These are phyloP conservation scores for Margaritifera margaritifera DNA, from an alignment of 2,888 invertebrate species.

Conservation along the genomic window DNA sequence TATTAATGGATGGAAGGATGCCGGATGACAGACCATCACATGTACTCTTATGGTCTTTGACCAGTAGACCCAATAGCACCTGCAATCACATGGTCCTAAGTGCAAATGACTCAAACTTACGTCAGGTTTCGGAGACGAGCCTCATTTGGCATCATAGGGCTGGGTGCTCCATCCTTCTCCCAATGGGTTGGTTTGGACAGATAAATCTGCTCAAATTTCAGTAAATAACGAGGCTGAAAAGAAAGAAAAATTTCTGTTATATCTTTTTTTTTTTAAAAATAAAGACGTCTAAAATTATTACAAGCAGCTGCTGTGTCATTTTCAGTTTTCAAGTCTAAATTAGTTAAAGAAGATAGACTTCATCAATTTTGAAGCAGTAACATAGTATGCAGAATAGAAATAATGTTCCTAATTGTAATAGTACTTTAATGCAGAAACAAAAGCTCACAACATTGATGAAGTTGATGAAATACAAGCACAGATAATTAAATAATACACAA, in stretches of 20 bases:
- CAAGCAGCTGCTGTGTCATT: no score
- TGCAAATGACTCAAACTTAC: conserved; percentile 51
- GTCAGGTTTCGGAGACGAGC: conserved; percentile 96
- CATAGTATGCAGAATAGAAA: no score
- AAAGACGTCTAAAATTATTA: no score
- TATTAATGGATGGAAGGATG: no score
- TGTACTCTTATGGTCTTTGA: background rate
- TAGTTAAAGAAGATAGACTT: no score
- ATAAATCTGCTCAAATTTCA: conserved; percentile 99
- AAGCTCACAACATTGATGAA: background rate
- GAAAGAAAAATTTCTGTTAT: conserved; percentile 7
- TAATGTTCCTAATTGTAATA: no score
- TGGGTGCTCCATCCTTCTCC: conserved; percentile 99
- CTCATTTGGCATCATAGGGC: conserved; percentile 99
- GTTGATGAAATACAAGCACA: background rate
- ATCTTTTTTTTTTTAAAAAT: no score
- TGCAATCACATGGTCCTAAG: background rate
- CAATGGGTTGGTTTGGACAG: conserved; percentile 99
- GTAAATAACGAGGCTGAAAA: conserved; percentile 84
- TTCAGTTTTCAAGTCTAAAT: no score
- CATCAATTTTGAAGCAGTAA: no score
- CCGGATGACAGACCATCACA: no score
- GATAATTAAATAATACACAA: background rate
- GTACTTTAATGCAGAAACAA: background rate
- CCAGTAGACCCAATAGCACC: background rate